Conservation (phyloP, 2,797 vertebrate species). For the Crenuchus spilurus region DNA sequence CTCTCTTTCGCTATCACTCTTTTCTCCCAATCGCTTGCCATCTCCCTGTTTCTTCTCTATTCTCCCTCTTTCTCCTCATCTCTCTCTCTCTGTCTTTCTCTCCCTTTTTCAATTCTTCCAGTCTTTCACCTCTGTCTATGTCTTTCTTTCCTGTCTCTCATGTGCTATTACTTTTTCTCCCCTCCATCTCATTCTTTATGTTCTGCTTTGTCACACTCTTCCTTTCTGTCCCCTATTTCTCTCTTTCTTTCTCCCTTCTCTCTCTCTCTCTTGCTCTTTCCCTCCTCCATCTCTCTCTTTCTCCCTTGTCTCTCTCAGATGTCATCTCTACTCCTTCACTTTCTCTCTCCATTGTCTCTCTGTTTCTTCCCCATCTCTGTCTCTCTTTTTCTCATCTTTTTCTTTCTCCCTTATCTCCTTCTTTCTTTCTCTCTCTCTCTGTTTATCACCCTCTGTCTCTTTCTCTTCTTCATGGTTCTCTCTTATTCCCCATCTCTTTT, state of each 20-base stretch:
- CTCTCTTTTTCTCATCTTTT: neutral
- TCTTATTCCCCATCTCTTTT: too few species aligned
- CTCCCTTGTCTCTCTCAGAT: too few species aligned
- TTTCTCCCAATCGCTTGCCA: neutral
- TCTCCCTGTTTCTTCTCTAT: neutral
- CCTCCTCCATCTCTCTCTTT: neutral
- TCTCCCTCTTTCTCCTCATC: neutral
- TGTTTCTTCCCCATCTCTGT: neutral
- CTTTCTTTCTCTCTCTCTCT: neutral
- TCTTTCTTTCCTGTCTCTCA: neutral
- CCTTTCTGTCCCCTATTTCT: too few species aligned
- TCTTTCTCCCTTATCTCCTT: neutral
- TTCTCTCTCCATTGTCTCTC: neutral
- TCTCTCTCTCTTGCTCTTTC: neutral
- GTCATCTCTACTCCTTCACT: neutral
- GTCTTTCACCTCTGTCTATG: conserved; percentile 12
- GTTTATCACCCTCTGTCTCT: neutral
- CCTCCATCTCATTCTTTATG: too few species aligned
- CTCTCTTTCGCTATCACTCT: conserved; percentile 22
- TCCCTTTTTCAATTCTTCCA: too few species aligned
- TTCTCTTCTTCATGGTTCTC: neutral
- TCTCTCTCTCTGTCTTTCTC: too few species aligned
- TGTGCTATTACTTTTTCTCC: too few species aligned
- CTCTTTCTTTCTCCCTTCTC: neutral
- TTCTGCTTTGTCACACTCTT: too few species aligned